These are phyloP conservation scores for Dryobates pubescens DNA, from an alignment of 2,797 vertebrate genomes.

Conservation along the genomic window DNA sequence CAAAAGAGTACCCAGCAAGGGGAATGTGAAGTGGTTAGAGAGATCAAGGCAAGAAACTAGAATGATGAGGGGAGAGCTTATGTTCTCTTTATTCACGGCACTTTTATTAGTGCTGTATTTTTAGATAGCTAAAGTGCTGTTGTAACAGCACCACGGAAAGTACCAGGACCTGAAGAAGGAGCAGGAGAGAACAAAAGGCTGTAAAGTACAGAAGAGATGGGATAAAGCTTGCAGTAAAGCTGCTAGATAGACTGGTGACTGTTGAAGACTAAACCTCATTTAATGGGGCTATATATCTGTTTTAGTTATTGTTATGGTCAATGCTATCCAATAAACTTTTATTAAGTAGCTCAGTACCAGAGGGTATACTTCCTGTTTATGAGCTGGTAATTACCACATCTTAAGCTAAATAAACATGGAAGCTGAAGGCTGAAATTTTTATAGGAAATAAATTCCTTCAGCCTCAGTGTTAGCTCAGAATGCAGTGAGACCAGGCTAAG, in stretches of 20 bases:
- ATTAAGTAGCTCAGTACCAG: neutral
- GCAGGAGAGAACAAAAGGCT: constrained; percentile 21
- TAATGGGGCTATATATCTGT: constrained; percentile 18
- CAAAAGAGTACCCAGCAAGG: neutral
- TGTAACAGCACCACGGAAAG: constrained; percentile 8
- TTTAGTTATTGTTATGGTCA: constrained; percentile 34
- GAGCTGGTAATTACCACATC: constrained; percentile 14
- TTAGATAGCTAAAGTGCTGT: constrained; percentile 6
- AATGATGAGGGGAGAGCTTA: constrained; percentile 25
- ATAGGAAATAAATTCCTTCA: constrained; percentile 8
- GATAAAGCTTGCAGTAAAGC: constrained; percentile 25
- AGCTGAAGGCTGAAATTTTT: neutral
- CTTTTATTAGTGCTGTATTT: constrained; percentile 41
- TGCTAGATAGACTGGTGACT: neutral
- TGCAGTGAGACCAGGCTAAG: neutral
- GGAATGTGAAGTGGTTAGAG: constrained; percentile 12
- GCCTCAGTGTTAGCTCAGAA: neutral
- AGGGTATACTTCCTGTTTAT: constrained; percentile 16
- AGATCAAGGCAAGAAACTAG: constrained; percentile 43
- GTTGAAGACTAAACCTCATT: neutral
- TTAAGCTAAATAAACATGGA: constrained; percentile 35
- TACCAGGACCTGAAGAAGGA: neutral
- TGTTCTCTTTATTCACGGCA: constrained; percentile 9
- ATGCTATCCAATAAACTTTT: constrained; percentile 37
- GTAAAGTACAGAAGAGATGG: neutral